A percentile compares a stretch with the other conserved stretches of the same genome.
Conservation (phyloP, 2,113 vertebrate genomes). For the Ramphastos sulfuratus region DNA sequence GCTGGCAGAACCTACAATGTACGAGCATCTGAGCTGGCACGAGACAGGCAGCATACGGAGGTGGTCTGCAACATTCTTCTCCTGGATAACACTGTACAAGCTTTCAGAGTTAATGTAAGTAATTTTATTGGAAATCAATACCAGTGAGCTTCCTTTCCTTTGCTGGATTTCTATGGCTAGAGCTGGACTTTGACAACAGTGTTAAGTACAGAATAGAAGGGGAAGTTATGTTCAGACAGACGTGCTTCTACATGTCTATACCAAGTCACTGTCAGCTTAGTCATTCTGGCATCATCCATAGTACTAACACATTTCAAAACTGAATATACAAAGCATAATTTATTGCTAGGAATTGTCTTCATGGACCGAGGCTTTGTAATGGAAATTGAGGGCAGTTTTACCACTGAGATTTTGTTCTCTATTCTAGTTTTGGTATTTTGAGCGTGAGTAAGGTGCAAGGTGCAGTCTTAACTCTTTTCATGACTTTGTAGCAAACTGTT, state of each 20-base stretch:
- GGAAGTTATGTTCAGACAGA: not conserved
- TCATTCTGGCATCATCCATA: not conserved
- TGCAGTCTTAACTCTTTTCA: not conserved
- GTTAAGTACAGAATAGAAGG: not conserved
- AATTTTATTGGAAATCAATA: not conserved
- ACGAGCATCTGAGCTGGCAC: slow-evolving; percentile 97
- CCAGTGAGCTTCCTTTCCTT: not conserved
- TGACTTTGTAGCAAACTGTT: not conserved
- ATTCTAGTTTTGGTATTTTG: not conserved
- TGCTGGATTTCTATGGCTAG: not conserved
- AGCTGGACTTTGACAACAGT: not conserved
- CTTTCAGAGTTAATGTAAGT: slow-evolving; percentile 97
- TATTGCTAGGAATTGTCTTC: not conserved
- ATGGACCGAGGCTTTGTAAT: not conserved
- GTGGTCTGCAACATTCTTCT: slow-evolving; percentile 97
- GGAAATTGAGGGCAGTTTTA: not conserved
- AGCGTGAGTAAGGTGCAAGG: not conserved
- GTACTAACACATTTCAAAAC: slow-evolving; percentile 2
- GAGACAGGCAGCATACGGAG: slow-evolving; percentile 97
- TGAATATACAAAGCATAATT: not conserved
- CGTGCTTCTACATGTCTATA: not conserved
- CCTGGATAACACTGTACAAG: slow-evolving; percentile 95
- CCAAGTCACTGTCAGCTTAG: not conserved
- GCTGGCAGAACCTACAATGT: slow-evolving; percentile 99
- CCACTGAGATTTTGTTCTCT: not conserved